These are phyloP conservation scores for Montipora capitata DNA, from an alignment of 92 coral and sea anemone species.

Conservation along the genomic window DNA sequence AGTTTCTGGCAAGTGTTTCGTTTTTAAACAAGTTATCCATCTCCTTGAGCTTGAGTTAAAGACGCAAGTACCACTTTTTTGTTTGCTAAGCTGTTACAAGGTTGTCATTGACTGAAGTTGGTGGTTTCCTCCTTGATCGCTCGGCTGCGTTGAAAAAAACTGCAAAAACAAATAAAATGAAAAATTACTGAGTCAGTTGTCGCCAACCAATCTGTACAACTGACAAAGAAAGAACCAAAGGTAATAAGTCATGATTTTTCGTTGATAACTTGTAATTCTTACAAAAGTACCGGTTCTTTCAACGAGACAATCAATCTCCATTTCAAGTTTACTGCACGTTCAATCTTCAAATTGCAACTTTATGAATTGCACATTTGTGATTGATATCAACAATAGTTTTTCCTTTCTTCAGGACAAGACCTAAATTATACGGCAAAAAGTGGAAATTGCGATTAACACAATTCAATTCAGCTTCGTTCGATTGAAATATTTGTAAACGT, in stretches of 20 bases:
- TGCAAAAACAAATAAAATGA: neutral
- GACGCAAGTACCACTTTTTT: neutral
- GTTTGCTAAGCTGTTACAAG: neutral
- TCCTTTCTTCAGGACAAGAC: neutral
- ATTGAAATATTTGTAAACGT: neutral
- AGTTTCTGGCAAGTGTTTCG: conserved; percentile 12
- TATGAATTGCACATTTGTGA: neutral
- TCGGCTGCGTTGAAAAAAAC: neutral
- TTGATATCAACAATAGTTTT: neutral
- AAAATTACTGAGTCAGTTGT: neutral
- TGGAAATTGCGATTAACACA: neutral
- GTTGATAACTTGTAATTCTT: neutral
- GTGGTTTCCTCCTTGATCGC: neutral
- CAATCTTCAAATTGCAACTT: neutral
- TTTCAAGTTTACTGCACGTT: neutral
- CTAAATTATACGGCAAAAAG: neutral
- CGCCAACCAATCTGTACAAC: neutral
- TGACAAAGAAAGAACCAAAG: neutral
- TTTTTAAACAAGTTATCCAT: conserved; percentile 19
- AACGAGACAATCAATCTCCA: conserved; percentile 24
- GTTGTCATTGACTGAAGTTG: neutral
- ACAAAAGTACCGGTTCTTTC: neutral
- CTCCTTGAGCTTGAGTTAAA: neutral
- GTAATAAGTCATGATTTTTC: neutral
- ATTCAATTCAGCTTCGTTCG: neutral